Evolutionary conservation across 1,140 invertebrate species (phyloP), one percentile per base, ranked within the genome.

Genomic region (Chironomus tepperi): DNA sequence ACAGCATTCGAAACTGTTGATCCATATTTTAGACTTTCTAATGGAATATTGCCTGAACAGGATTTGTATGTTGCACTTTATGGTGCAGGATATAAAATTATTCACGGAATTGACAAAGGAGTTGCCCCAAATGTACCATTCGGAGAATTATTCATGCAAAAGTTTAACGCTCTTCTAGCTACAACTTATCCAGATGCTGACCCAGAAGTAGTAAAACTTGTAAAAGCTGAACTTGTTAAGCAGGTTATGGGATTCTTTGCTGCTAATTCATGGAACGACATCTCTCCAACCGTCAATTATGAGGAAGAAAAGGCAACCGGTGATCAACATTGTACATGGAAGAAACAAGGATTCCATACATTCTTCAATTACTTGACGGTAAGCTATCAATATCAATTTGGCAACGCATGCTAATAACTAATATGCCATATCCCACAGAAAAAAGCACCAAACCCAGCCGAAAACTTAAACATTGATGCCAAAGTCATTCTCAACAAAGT

Each of bases 241-340:
- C 84, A 86, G 75, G 83, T 86, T 74, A 83, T 84, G 75, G 83
- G 85, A 15, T 80, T 86, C 73, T 86, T 90, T 79, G 86, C 85
- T 3, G 84, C 86, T 1, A 86, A 89, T 80, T 81, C 82, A 75
- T 87, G 88, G 83, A 86, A 83, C 76, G 84, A 90, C 47, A 81
- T 88, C 12, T 89, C 89, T 7, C 84, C 84, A 0, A 82, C 78
- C 73, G 85, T 85, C 12, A 80, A 85, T 21, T 43, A 78, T 1
- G 83, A 87, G 19, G 90, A 89, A 79, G 81, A 83, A 83, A 80
- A 84, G 2, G 89, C 88, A 77, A 83, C 86, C 67, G 89, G 89
- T 1, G 84, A 90, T 80, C 75, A 77, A 24, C 74, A 85, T 9
- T 81, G 87, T 3, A 85, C 87, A 77, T 91, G 89, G 89, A 89